These are phyloP conservation scores for Lordiphosa fenestrarum DNA, from an alignment of 2,888 invertebrate species.

Conservation along the genomic window DNA sequence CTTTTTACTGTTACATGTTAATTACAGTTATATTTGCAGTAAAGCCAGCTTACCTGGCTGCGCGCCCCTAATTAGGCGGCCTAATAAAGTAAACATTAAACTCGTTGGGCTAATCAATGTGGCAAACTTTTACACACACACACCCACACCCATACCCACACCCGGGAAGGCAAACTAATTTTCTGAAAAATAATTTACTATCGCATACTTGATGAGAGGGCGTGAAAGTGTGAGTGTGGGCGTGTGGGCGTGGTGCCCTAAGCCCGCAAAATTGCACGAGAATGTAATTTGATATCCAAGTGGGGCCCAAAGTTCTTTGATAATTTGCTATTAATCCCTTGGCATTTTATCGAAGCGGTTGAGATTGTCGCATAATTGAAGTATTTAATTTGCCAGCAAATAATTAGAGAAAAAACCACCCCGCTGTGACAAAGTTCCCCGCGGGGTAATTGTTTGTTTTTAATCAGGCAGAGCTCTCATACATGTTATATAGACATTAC, in stretches of 20 bases:
- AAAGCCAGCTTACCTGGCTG: constrained; percentile 22
- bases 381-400: constrained; percentile 41
- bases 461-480: constrained; percentile 62
- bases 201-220: constrained; percentile 21
- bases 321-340: constrained; percentile 42
- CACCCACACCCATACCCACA: constrained; percentile 6
- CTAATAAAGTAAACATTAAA: constrained; percentile 71
- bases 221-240: constrained; percentile 1
- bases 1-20: constrained; percentile 60
- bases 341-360: constrained; percentile 13
- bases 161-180: constrained; percentile 1
- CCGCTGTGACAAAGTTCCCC: not conserved
- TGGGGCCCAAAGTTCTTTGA: constrained; percentile 37
- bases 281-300: constrained; percentile 10
- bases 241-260: constrained; percentile 7
- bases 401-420: constrained; percentile 27
- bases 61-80: constrained; percentile 57
- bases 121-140: constrained; percentile 42
- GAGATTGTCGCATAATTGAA: constrained; percentile 52
- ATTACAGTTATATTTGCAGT: constrained; percentile 59
- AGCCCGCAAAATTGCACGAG: constrained; percentile 2
- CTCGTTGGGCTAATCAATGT: constrained; percentile 65
- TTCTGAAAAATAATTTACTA: constrained; percentile 20
- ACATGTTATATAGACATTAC: constrained; percentile 44
- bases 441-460: constrained; percentile 60